Evolutionary conservation across 2,113 vertebrate species (phyloP).

Genomic region (Grammomys surdaster): DNA sequence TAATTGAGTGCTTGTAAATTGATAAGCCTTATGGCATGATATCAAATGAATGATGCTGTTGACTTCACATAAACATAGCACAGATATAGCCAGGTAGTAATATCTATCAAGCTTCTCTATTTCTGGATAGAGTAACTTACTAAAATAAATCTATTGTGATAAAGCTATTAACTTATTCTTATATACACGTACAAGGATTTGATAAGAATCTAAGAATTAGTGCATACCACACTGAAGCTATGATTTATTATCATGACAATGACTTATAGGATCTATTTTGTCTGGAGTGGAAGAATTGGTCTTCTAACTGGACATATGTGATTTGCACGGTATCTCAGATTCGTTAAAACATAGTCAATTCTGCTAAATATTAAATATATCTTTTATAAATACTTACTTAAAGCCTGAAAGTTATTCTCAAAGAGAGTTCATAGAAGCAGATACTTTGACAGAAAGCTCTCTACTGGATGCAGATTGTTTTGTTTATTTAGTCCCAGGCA

Average conservation of each 20-base stretch:
- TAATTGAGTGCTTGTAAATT: background rate
- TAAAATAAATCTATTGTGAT: background rate
- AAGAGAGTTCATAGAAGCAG: background rate
- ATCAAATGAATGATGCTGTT: background rate
- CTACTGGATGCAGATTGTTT: background rate
- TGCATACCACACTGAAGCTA: background rate
- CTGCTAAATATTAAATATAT: background rate
- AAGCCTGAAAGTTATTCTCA: background rate
- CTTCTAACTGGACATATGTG: background rate
- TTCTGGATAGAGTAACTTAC: background rate
- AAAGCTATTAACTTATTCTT: too few species aligned
- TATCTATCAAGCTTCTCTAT: too few species aligned
- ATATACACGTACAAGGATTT: background rate
- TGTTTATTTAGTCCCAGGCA: accelerated
- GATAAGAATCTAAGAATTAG: too few species aligned
- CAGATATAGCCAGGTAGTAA: background rate
- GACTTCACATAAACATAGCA: background rate
- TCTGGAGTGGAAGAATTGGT: background rate
- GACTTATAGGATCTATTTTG: background rate
- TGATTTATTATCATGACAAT: background rate
- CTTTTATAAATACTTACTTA: background rate
- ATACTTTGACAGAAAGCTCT: background rate
- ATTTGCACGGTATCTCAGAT: background rate
- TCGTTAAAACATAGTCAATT: background rate
- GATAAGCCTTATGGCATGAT: background rate